These are phyloP conservation scores for Muntiacus muntjak DNA, from an alignment of 2,113 vertebrate genomes.

Conservation along the genomic window DNA sequence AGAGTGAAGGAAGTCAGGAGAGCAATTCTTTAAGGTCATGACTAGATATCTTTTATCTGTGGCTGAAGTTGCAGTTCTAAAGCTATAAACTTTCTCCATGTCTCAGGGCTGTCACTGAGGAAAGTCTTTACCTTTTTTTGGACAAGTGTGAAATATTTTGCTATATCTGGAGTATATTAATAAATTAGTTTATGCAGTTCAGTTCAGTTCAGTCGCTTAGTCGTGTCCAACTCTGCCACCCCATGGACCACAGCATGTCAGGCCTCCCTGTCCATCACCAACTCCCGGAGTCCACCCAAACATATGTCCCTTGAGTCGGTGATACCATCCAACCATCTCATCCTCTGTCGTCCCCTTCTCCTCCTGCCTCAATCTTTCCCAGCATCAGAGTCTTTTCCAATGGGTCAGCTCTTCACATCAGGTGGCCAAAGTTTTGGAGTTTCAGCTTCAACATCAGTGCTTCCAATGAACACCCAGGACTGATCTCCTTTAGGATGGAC, in stretches of 20 bases:
- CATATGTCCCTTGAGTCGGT: not conserved
- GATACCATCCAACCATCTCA: not conserved
- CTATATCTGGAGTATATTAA: not conserved
- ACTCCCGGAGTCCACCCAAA: not conserved
- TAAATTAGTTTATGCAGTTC: not conserved
- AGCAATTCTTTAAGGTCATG: not conserved
- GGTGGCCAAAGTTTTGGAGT: not conserved
- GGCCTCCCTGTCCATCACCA: not conserved
- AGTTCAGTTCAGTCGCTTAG: not conserved
- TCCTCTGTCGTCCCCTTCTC: not conserved
- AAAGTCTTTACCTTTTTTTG: not conserved
- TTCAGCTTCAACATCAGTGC: not conserved
- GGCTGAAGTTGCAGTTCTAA: not conserved
- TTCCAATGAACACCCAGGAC: not conserved
- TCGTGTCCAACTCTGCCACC: accelerated
- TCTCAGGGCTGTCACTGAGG: not conserved
- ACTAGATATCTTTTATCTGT: not conserved
- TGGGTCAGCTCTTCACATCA: not conserved
- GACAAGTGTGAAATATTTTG: not conserved
- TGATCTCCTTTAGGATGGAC: not conserved
- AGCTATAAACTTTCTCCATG: accelerated
- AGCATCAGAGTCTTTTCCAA: not conserved
- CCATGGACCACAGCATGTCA: accelerated
- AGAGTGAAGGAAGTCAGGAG: not conserved
- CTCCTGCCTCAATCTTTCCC: not conserved